Percentiles rank a stretch among this genome's conserved stretches.
These are phyloP conservation scores for Drosophila littoralis DNA, from an alignment of 1,140 invertebrate genomes.

Conservation along the genomic window DNA sequence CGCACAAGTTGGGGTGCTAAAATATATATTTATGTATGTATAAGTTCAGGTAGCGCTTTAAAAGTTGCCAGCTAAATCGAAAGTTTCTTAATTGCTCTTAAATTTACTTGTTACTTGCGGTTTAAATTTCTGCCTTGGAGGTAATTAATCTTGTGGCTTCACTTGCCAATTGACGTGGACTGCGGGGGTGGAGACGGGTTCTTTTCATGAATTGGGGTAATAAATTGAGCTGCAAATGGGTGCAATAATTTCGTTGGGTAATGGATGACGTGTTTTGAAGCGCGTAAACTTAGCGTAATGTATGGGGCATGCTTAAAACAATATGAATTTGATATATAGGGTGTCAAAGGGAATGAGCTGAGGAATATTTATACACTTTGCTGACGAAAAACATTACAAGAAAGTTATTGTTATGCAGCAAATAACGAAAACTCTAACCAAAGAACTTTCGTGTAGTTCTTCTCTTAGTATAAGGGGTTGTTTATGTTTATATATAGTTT, in stretches of 20 bases:
- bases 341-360: neutral
- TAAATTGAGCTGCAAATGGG: slow-evolving; percentile 38
- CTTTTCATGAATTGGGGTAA: slow-evolving; percentile 13
- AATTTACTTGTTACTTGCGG: slow-evolving; percentile 29
- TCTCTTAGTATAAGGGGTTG: too few relatives aligned
- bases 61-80: slow-evolving; percentile 8
- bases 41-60: neutral
- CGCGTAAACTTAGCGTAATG: slow-evolving; percentile 5
- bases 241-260: slow-evolving; percentile 28
- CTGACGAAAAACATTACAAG: neutral
- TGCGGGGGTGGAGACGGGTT: neutral
- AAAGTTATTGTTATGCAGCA: neutral
- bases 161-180: neutral
- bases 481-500: too few relatives aligned
- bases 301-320: neutral
- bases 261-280: slow-evolving; percentile 28
- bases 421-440: too few relatives aligned
- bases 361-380: neutral
- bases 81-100: slow-evolving; percentile 53
- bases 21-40: neutral
- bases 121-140: slow-evolving; percentile 9
- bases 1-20: too few relatives aligned
- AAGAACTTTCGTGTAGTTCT: too few relatives aligned
- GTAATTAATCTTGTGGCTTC: slow-evolving; percentile 41
- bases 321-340: neutral